phyloP scores from a whole-genome alignment of 2,113 vertebrate genomes.

The Leptobrachium leishanense region DNA sequence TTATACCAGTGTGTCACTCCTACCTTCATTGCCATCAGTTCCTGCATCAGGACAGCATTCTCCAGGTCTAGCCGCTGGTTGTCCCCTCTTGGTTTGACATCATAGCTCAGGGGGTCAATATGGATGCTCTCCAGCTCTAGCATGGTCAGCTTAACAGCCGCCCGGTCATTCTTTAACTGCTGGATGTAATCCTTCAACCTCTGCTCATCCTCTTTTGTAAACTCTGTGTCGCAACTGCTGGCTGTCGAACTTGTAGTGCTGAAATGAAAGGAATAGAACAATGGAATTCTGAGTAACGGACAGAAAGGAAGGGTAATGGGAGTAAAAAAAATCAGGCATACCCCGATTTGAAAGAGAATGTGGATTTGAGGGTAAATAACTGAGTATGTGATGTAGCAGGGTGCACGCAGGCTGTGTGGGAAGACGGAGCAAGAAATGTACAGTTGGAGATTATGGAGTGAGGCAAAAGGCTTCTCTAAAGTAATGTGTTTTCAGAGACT shows the following conservation, averaged over 20 bases:
- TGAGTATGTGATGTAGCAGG: too few species aligned
- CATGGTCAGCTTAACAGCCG: slow-evolving; percentile 84
- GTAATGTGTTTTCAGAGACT: too few species aligned
- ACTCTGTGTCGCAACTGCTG: slow-evolving; percentile 84
- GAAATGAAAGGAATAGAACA: slow-evolving; percentile 20
- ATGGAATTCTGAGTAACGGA: not conserved
- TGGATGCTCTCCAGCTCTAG: slow-evolving; percentile 85
- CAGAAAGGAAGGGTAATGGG: not conserved
- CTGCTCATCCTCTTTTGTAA: slow-evolving; percentile 85
- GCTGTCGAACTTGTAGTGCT: slow-evolving; percentile 87
- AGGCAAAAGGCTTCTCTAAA: too few species aligned
- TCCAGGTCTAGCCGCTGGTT: slow-evolving; percentile 83
- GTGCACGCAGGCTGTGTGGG: too few species aligned
- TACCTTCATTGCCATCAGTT: slow-evolving; percentile 93
- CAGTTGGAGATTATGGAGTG: too few species aligned
- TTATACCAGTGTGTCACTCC: slow-evolving; percentile 3
- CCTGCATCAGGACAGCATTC: slow-evolving; percentile 87
- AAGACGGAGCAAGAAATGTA: too few species aligned
- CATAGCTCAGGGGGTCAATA: slow-evolving; percentile 81
- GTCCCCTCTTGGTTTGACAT: slow-evolving; percentile 79
- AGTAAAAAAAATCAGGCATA: not conserved
- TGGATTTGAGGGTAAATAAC: too few species aligned
- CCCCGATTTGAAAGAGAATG: too few species aligned
- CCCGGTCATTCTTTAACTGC: slow-evolving; percentile 83
- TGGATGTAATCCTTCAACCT: slow-evolving; percentile 83